phyloP scores from a whole-genome alignment of 2,113 vertebrate species.

The Sminthopsis crassicaudata region DNA sequence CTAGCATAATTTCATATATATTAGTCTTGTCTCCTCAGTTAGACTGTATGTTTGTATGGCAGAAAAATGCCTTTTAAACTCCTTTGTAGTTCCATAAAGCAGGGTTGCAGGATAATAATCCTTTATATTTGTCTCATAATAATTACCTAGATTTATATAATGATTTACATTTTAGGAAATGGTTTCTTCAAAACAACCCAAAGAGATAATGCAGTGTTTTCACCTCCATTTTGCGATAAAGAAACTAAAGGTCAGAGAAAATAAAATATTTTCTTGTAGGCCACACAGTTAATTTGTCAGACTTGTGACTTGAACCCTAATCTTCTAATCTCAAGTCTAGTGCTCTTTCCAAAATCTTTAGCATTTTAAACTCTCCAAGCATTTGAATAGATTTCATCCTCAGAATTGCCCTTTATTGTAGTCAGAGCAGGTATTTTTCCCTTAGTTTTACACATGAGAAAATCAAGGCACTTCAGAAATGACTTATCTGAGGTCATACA shows the following conservation, averaged over 20 bases:
- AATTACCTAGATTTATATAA: not conserved
- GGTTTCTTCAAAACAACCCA: not conserved
- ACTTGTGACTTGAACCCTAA: not conserved
- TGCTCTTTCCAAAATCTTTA: not conserved
- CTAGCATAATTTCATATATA: not conserved
- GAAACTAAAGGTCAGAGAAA: not conserved
- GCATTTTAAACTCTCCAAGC: not conserved
- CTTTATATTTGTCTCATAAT: not conserved
- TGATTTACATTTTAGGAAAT: not conserved
- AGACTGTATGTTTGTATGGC: slow-evolving; percentile 10
- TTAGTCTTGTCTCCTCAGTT: not conserved
- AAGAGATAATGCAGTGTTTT: not conserved
- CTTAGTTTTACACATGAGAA: not conserved
- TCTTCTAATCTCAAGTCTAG: not conserved
- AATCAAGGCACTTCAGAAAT: not conserved
- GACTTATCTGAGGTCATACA: not conserved
- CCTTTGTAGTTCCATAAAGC: not conserved
- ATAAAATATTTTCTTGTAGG: not conserved
- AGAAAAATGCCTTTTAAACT: not conserved
- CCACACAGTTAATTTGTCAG: not conserved
- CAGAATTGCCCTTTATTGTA: not conserved
- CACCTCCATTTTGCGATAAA: not conserved
- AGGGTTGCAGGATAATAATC: not conserved
- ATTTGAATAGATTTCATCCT: not conserved
- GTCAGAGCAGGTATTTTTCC: not conserved